phyloP scores from a whole-genome alignment of 2,888 invertebrate species.

The Glyphotaelius pellucidus region DNA sequence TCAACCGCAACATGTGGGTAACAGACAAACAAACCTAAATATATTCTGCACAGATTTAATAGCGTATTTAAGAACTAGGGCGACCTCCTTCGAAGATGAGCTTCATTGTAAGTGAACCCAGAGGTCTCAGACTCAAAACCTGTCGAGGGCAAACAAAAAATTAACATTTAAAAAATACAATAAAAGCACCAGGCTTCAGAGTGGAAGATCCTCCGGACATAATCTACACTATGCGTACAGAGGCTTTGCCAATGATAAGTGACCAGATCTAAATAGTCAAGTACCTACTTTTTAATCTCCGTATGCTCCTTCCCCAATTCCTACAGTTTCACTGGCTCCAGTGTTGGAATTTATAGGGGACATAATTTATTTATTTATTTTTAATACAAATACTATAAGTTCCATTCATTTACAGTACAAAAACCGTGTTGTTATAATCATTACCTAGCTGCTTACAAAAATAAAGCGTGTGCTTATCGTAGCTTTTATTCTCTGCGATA shows the following conservation, averaged over 20 bases:
- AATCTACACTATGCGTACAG: neutral
- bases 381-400: too few relatives aligned
- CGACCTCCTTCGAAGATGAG: neutral
- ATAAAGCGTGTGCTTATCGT: neutral
- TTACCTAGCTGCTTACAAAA: neutral
- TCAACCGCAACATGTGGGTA: neutral
- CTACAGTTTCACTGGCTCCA: too few relatives aligned
- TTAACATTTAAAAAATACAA: neutral
- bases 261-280: too few relatives aligned
- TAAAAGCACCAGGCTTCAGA: neutral
- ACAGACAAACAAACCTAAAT: neutral
- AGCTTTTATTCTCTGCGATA: neutral
- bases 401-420: too few relatives aligned
- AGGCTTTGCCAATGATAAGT: neutral
- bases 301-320: neutral
- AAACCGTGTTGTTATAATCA: neutral
- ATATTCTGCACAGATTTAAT: neutral
- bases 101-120: neutral
- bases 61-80: neutral
- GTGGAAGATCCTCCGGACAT: neutral
- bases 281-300: neutral
- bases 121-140: neutral
- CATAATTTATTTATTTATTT: too few relatives aligned
- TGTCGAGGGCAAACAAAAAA: neutral
- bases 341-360: too few relatives aligned